Percentiles rank a stretch among this genome's conserved stretches.
phyloP scores from a whole-genome alignment of 2,888 invertebrate genomes.

The Lasioglossum villosulum region DNA sequence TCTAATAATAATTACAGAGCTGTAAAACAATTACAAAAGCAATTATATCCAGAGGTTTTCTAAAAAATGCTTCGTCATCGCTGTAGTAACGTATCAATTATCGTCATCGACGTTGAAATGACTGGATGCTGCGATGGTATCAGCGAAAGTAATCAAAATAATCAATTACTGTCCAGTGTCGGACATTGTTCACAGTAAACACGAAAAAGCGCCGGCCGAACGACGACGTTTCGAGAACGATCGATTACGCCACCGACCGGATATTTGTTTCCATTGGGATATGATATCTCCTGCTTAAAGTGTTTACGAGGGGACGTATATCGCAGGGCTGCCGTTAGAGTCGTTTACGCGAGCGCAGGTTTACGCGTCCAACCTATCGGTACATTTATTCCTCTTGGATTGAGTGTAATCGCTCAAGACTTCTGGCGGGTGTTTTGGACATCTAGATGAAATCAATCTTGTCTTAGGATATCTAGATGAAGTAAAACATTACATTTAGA shows the following conservation, averaged over 20 bases:
- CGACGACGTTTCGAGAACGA: neutral
- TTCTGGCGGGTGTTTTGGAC: neutral
- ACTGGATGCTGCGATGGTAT: neutral
- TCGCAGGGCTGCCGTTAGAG: slow-evolving; percentile 25
- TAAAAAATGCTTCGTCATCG: neutral
- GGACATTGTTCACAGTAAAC: neutral
- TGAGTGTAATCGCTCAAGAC: neutral
- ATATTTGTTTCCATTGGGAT: neutral
- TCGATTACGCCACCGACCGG: neutral
- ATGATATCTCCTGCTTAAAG: slow-evolving; percentile 14
- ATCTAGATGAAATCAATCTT: no score
- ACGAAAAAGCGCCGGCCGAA: neutral
- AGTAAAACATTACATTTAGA: neutral
- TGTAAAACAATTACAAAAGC: neutral
- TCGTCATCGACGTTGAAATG: neutral
- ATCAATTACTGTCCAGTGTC: neutral
- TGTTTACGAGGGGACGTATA: slow-evolving; percentile 21
- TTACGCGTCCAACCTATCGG: neutral
- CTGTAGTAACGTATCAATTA: neutral
- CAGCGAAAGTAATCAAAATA: neutral
- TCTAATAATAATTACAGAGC: neutral
- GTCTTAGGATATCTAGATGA: no score
- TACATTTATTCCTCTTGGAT: neutral
- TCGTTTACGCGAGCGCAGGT: slow-evolving; percentile 15
- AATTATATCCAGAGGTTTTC: neutral